Base-by-base conservation (phyloP, 2,888 invertebrate species). In the Himalopsyche japonica region DNA sequence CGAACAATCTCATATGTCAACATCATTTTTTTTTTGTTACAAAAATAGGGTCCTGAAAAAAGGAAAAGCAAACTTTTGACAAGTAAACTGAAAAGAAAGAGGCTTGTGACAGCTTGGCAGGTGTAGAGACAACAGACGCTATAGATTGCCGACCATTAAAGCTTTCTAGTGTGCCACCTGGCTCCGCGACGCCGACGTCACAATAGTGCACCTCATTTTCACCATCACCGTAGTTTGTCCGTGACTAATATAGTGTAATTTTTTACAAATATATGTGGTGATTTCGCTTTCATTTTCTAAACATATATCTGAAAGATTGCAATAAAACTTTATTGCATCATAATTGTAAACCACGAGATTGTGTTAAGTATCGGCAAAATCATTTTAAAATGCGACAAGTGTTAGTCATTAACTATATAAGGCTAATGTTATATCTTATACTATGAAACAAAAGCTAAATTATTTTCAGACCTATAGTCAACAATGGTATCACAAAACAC, bases 161-260 rank as follows among this genome's bases (percentile, higher is more conserved):
- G 43, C n/a, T 77, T 43, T 34, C 34, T 37, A 37, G 43, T n/a
- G 37, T 43, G 77, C 34, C 77, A 77, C 77, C 77, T 77, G 77
- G 10, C 77, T 37, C 37, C 77, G 37, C 30, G 70, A 70, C 70
- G 70, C 10, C 70, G 70, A 70, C 70, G 70, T 70, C 30, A 70
- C 12, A 70, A 30, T 10, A 37, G 77, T 77, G 77, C 77, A 77
- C 77, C 77, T 77, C 37, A 77, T 77, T 77, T 77, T 77, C n/a
- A 77, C 37, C 77, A 77, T 77, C 77, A 37, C 37, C 24, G 34
- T 77, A 77, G 24, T 77, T 43, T 7, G 1, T 3, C 37, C 0
- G 12, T 77, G 37, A 32, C 77, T 77, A 10, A 0, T 0, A 8
- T 37, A 8, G 6, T 32, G 37, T 10, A 7, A 37, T 37, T 37